A percentile compares a stretch with the other conserved stretches of the same genome.
phyloP scores from a whole-genome alignment of 1,140 invertebrate species.

The Trichoplusia ni region DNA sequence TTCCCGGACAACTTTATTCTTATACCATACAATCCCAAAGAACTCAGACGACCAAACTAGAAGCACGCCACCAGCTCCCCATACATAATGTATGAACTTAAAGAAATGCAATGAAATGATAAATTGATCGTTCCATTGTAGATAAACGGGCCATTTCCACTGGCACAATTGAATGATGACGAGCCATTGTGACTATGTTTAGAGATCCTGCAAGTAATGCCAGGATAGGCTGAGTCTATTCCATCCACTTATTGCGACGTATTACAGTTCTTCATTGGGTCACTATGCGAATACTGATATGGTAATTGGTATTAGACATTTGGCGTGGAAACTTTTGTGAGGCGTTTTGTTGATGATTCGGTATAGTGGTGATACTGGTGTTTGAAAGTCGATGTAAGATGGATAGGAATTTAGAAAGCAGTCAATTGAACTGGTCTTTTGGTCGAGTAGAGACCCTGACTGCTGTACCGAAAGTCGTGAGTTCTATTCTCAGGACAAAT shows the following conservation, averaged over 20 bases:
- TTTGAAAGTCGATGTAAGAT: too few relatives aligned
- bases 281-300: slow-evolving; percentile 56
- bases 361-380: too few relatives aligned
- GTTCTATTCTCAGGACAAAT: too few relatives aligned
- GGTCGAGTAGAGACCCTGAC: too few relatives aligned
- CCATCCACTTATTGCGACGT: slow-evolving; percentile 63
- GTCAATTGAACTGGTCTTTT: too few relatives aligned
- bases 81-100: slow-evolving; percentile 79
- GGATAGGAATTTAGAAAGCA: too few relatives aligned
- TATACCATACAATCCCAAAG: neutral
- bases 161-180: slow-evolving; percentile 77
- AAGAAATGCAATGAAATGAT: slow-evolving; percentile 77
- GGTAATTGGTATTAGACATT: slow-evolving; percentile 32
- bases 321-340: slow-evolving; percentile 36
- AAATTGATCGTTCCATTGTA: slow-evolving; percentile 68
- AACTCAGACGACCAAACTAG: neutral
- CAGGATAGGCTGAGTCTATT: slow-evolving; percentile 66
- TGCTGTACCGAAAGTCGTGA: too few relatives aligned
- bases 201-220: slow-evolving; percentile 76
- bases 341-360: too few relatives aligned
- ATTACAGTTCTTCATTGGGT: slow-evolving; percentile 72
- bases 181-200: slow-evolving; percentile 78
- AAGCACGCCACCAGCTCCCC: slow-evolving; percentile 14
- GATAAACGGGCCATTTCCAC: slow-evolving; percentile 75
- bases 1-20: neutral